Evolutionary conservation across 1,140 invertebrate genomes (phyloP).

Genomic region (Probaryconus sp.): DNA sequence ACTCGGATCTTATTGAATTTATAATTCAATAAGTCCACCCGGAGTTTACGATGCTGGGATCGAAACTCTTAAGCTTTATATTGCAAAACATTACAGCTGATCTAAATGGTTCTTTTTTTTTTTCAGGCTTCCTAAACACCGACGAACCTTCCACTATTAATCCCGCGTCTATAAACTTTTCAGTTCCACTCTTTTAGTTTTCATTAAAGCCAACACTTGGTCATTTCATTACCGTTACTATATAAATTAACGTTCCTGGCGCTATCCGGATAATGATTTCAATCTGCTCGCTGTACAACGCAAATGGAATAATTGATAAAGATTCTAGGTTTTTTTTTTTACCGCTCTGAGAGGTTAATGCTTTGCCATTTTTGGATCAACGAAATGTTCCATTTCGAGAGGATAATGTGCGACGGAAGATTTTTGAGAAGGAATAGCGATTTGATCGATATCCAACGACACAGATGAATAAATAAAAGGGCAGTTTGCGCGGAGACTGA

Average conservation of each 20-base stretch:
- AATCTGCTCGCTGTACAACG: too few relatives aligned
- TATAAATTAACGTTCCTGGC: slow-evolving; percentile 2
- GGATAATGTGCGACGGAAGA: too few relatives aligned
- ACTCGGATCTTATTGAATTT: slow-evolving; percentile 40
- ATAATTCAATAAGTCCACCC: slow-evolving; percentile 42
- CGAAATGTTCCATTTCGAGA: too few relatives aligned
- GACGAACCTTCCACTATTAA: slow-evolving; percentile 1
- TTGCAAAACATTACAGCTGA: not conserved
- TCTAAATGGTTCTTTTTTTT: slow-evolving; percentile 23
- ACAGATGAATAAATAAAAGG: not conserved
- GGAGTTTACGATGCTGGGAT: slow-evolving; percentile 5
- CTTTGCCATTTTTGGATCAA: too few relatives aligned
- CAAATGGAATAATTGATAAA: not conserved
- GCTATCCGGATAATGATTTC: too few relatives aligned
- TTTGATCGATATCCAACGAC: not conserved
- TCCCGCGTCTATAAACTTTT: slow-evolving; percentile 16
- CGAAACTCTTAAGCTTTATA: slow-evolving; percentile 5
- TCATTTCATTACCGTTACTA: not conserved
- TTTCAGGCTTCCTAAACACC: slow-evolving; percentile 16
- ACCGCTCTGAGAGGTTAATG: too few relatives aligned
- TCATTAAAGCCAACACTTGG: slow-evolving; percentile 11
- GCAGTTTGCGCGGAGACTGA: not conserved
- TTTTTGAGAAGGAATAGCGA: too few relatives aligned
- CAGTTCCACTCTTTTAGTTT: slow-evolving; percentile 11
- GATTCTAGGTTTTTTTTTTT: too few relatives aligned